Evolutionary conservation across 2,113 vertebrate species (phyloP), one percentile per base, ranked within the genome.

Genomic region (Chinchilla lanigera): DNA sequence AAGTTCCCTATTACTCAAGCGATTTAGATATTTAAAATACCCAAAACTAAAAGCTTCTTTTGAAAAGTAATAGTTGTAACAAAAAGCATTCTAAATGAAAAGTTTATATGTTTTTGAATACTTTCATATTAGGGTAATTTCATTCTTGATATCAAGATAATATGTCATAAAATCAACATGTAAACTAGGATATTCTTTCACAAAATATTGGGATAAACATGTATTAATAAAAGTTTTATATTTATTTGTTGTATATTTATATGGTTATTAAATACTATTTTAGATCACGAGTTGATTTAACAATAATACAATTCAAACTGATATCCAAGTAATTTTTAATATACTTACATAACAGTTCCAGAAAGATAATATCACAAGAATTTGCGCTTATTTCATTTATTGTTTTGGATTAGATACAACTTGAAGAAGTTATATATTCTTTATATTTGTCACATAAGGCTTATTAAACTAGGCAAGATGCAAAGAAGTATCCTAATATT

Each of bases 361-460:
- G 56, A 96, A 97, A 93, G 69, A 96, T 80, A 95, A 1, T 16
- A 73, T 41, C 94, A 89, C 10, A 28, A 93, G 30, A 89, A 67
- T 38, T 86, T 77, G 35, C 26, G 96, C 83, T 89, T 78, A 73
- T 84, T 41, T 56, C 2, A 86, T 92, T 97, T 30, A 97, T 97
- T 93, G 44, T 93, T 96, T 41, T 83, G 6, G 56, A 61, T 63
- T 13, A 60, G 16, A 7, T 90, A 80, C 47, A 94, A n/a, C 19
- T 97, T 90, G 77, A 96, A 97, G 56, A 97, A 98, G 94, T 78
- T 6, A 78, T 2, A 97, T 35, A 75, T 83, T 8, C 26, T 97
- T 98, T 96, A 33, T 52, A 41, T 56, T 95, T 90, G 60, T 85
- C 26, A 91, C 20, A 69, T 90, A 52, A 69, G 14, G 3, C 67